phyloP scores from a whole-genome alignment of 2,888 invertebrate genomes.

The Tuberolachnus salignus region DNA sequence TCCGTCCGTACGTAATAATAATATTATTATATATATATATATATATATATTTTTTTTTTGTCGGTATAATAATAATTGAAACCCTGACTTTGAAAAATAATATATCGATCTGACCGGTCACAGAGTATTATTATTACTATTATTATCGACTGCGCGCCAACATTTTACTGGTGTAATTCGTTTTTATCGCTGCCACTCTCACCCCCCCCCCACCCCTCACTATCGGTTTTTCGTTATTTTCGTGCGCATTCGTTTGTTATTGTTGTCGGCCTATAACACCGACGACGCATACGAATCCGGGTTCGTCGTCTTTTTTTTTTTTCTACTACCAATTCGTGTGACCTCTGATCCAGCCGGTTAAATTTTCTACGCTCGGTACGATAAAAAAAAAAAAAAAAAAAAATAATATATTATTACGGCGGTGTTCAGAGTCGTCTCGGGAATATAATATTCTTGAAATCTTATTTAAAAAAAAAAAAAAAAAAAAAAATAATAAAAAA shows the following conservation, averaged over 20 bases:
- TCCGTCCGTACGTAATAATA: too few relatives aligned
- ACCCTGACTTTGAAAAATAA: conserved; percentile 29
- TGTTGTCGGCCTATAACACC: neutral
- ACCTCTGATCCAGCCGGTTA: neutral
- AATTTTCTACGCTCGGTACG: conserved; percentile 9
- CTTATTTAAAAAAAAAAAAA: too few relatives aligned
- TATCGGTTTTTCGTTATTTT: conserved; percentile 19
- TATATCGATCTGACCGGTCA: neutral
- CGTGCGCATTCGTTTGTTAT: neutral
- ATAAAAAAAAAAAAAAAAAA: conserved; percentile 35
- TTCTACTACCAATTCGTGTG: neutral
- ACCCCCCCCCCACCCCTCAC: too few relatives aligned
- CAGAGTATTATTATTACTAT: neutral
- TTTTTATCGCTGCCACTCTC: neutral
- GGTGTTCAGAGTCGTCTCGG: neutral
- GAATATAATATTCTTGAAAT: neutral
- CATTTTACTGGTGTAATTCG: neutral
- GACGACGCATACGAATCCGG: conserved; percentile 27
- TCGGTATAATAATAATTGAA: conserved; percentile 3
- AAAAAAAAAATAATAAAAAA: conserved; percentile 19
- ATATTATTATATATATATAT: too few relatives aligned
- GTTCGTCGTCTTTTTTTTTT: conserved; percentile 25
- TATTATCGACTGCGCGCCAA: too few relatives aligned
- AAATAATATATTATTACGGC: neutral
- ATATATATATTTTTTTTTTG: neutral